Base-by-base conservation (phyloP, 92 coral and sea anemone genomes). In the Heteractis magnifica region DNA sequence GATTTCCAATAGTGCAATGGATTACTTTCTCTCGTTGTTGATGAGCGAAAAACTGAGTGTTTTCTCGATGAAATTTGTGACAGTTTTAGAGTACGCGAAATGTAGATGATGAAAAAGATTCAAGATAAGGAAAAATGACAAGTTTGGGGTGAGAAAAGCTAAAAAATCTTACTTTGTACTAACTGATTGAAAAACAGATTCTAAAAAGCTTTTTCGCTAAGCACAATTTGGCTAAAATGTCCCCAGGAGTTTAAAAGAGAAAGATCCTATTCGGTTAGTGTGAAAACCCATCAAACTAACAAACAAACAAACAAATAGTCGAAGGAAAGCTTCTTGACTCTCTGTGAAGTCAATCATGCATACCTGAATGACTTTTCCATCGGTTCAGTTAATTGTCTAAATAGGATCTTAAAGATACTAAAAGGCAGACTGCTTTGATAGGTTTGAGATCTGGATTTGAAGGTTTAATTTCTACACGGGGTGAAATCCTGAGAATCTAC, bases 321-420 rank as follows among this genome's bases (percentile, higher is more conserved):
- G 73, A 68, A 19, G 73, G 26, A 21, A 23, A 23, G 14, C 4
- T 9, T 23, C 16, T 68, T 62, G 70, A 23, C 48, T 23, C 19
- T 20, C 14, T 23, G 15, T 68, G 73, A 68, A 26, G 73, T 68
- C 73, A 68, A 21, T 26, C 48, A 20, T 51, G 62, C 79, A 55
- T 76, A 20, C 8, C 58, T 14, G 78, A 74, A 21, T 49, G 7
- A 49, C 56, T 51, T 76, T 6, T 19, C 13, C 60, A 52, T 10
- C 56, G 23, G 2, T 14, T 49, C 79, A n/a, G n/a, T 76, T 76
- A 76, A 76, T 76, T 76, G 60, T 20, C 65, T 18, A 4, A 52
- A 76, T 55, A 52, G 60, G 79, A 76, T 76, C 15, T 68, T 26
- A 68, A 4, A 68, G 73, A 68, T 68, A 68, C 19, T 53, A 48